phyloP scores from a whole-genome alignment of 2,888 invertebrate genomes.

The Podabrus alpinus region DNA sequence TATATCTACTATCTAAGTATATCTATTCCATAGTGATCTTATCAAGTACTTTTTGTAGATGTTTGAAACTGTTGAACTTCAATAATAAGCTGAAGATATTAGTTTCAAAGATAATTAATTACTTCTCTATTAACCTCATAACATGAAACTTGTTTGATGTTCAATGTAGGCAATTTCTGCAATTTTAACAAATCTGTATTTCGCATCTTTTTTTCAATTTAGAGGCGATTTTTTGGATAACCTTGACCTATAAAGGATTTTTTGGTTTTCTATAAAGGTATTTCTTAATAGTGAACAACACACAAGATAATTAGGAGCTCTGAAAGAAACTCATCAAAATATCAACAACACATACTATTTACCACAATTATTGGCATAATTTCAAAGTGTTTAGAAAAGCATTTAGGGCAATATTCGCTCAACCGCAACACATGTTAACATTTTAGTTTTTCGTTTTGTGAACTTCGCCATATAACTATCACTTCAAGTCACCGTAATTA shows the following conservation, averaged over 20 bases:
- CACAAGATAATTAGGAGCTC: not conserved
- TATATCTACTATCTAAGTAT: too few relatives aligned
- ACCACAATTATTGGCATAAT: conserved; percentile 33
- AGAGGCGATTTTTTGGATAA: not conserved
- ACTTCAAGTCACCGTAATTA: conserved; percentile 35
- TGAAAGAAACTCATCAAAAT: conserved; percentile 11
- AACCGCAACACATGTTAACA: conserved; percentile 35
- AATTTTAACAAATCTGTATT: too few relatives aligned
- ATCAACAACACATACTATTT: conserved; percentile 20
- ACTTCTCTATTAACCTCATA: not conserved
- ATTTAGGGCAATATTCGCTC: conserved; percentile 24
- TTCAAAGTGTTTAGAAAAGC: conserved; percentile 36
- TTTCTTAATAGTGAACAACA: not conserved
- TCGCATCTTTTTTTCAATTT: not conserved
- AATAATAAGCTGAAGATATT: not conserved
- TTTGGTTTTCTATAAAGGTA: not conserved
- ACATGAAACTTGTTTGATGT: not conserved
- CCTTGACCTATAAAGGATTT: not conserved
- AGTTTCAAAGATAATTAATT: not conserved
- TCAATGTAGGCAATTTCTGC: too few relatives aligned
- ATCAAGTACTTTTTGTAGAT: not conserved
- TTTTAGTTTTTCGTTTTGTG: conserved; percentile 37
- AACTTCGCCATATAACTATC: conserved; percentile 41
- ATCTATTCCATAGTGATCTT: too few relatives aligned
- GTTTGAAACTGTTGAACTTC: not conserved